Percentiles rank a stretch among this genome's conserved stretches.
Conservation (phyloP, 2,113 vertebrate species). For the Planiliza haematocheilus region DNA sequence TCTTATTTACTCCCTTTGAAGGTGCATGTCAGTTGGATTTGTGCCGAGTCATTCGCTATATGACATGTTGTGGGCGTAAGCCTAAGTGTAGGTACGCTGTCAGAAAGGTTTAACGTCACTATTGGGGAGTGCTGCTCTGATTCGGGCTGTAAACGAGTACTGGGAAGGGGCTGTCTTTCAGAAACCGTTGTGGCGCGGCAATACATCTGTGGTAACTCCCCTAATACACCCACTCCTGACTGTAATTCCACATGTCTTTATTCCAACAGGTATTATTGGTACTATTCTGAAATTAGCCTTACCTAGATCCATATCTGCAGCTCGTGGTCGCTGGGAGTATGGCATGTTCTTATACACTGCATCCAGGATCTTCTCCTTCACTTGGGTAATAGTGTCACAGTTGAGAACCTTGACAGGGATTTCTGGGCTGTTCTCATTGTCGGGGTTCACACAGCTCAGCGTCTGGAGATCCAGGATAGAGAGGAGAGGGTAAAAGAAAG, state of each 20-base stretch:
- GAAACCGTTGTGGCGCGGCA: slow-evolving; percentile 21
- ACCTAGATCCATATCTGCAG: slow-evolving; percentile 95
- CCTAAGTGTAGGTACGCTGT: slow-evolving; percentile 66
- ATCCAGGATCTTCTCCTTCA: slow-evolving; percentile 96
- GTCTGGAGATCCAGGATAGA: slow-evolving; percentile 81
- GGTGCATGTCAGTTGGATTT: slow-evolving; percentile 62
- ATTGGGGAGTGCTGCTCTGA: slow-evolving; percentile 36
- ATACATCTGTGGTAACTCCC: slow-evolving; percentile 11
- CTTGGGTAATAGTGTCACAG: slow-evolving; percentile 95
- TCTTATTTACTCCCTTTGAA: slow-evolving; percentile 56
- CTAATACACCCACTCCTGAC: slow-evolving; percentile 10
- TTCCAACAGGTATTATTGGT: slow-evolving; percentile 8
- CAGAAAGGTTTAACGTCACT: slow-evolving; percentile 63
- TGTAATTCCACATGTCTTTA: slow-evolving; percentile 22
- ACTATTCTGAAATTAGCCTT: slow-evolving; percentile 25
- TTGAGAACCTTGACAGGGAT: slow-evolving; percentile 94
- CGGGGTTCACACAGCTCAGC: slow-evolving; percentile 93
- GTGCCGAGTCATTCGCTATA: slow-evolving; percentile 51
- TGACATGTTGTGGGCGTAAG: slow-evolving; percentile 71
- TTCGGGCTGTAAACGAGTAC: slow-evolving; percentile 50
- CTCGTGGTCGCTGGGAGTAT: slow-evolving; percentile 89
- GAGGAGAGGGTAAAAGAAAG: neutral
- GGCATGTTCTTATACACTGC: slow-evolving; percentile 94
- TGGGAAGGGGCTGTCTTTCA: slow-evolving; percentile 4
- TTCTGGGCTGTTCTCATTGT: slow-evolving; percentile 95